phyloP scores from a whole-genome alignment of 2,888 invertebrate species.

The Melangyna quadrimaculata region DNA sequence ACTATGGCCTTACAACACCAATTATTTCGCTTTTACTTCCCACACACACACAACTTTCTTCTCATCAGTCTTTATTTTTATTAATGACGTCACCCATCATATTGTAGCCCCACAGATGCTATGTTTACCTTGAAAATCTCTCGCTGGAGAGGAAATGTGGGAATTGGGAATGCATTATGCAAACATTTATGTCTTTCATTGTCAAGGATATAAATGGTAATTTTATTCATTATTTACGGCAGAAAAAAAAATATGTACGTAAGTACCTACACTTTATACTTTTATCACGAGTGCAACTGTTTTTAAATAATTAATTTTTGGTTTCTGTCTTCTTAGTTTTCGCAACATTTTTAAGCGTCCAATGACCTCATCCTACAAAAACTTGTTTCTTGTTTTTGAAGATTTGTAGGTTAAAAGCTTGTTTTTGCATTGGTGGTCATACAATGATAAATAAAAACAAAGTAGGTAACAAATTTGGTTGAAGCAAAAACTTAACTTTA shows the following conservation, averaged over 20 bases:
- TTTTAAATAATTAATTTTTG: neutral
- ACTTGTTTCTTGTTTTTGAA: neutral
- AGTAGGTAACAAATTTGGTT: neutral
- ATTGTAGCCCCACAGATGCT: neutral
- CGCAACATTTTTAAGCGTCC: neutral
- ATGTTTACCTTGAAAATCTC: neutral
- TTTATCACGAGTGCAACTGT: neutral
- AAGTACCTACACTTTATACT: neutral
- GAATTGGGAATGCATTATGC: neutral
- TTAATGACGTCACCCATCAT: neutral
- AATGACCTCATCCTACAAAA: neutral
- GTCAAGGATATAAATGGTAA: neutral
- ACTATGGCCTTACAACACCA: neutral
- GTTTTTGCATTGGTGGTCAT: neutral
- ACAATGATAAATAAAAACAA: neutral
- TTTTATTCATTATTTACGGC: neutral
- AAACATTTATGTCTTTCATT: neutral
- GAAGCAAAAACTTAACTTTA: neutral
- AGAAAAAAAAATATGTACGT: neutral
- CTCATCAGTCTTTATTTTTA: neutral
- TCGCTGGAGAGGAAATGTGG: neutral
- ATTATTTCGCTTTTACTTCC: neutral
- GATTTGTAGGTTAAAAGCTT: neutral
- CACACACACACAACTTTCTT: neutral
- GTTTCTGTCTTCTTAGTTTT: neutral